Evolutionary conservation across 2,113 vertebrate species (phyloP).

Genomic region (Meleagris gallopavo): DNA sequence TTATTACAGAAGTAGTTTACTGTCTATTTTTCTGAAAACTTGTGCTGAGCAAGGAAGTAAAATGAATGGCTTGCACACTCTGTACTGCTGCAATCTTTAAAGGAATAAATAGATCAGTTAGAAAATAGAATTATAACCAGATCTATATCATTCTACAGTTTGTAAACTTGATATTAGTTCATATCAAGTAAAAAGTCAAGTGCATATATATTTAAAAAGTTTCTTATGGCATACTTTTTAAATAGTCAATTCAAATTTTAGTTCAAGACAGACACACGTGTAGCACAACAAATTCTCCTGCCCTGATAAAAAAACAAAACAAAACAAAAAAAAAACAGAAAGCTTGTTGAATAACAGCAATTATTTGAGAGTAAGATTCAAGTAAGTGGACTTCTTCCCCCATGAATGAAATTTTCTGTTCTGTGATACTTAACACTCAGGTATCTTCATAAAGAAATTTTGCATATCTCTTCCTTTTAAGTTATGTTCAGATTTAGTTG

Average conservation of each 20-base stretch:
- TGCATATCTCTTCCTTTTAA: neutral
- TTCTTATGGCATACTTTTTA: neutral
- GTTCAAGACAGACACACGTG: neutral
- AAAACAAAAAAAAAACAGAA: neutral
- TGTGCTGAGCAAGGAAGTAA: neutral
- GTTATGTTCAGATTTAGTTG: neutral
- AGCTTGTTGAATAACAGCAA: neutral
- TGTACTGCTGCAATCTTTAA: neutral
- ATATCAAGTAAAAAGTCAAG: neutral
- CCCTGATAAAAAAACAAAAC: neutral
- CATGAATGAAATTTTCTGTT: neutral
- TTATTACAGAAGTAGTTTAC: neutral
- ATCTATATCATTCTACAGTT: neutral
- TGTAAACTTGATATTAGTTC: neutral
- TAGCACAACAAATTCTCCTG: neutral
- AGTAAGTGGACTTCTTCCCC: neutral
- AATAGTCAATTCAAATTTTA: neutral
- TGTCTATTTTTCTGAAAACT: neutral
- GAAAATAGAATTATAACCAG: neutral
- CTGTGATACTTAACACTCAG: neutral
- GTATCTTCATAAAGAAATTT: neutral
- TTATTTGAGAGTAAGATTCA: neutral
- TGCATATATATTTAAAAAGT: neutral
- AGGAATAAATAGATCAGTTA: neutral
- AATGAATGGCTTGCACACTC: fast-evolving